A percentile compares a stretch with the other conserved stretches of the same genome.
Evolutionary conservation across 2,113 vertebrate genomes (phyloP).

Genomic region (Gracilinanus agilis): DNA sequence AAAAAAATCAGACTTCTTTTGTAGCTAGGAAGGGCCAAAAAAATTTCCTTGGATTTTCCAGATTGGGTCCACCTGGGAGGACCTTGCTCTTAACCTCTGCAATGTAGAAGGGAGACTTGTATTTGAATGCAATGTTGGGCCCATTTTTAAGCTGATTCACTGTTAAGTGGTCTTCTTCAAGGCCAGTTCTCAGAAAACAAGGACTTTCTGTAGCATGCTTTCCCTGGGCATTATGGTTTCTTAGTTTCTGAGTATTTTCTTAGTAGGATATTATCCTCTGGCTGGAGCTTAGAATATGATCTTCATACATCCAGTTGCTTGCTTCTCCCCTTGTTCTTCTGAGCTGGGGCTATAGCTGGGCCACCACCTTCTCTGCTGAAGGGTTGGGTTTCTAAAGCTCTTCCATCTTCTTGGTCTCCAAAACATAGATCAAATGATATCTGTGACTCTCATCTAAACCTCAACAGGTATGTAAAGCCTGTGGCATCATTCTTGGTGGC

Average conservation of each 20-base stretch:
- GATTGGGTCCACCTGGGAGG: too few relatives aligned
- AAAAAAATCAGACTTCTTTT: too few relatives aligned
- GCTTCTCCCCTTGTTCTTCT: neutral
- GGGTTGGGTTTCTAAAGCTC: neutral
- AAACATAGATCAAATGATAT: neutral
- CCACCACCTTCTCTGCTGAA: neutral
- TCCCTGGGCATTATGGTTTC: neutral
- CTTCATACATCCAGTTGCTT: neutral
- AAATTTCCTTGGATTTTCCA: too few relatives aligned
- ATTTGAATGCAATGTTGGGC: neutral
- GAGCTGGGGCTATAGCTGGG: neutral
- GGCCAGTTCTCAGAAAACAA: neutral
- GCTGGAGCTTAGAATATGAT: neutral
- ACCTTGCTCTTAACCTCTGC: too few relatives aligned
- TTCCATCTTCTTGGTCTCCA: neutral
- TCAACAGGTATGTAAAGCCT: neutral
- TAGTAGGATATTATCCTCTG: neutral
- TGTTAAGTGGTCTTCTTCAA: neutral
- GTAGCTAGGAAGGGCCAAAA: too few relatives aligned
- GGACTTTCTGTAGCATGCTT: neutral
- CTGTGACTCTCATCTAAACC: neutral
- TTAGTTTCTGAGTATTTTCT: neutral
- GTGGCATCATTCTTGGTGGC: neutral
- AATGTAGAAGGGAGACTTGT: too few relatives aligned
- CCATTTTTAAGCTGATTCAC: neutral